phyloP scores from a whole-genome alignment of 2,113 vertebrate species.

The Pluvianellus socialis region DNA sequence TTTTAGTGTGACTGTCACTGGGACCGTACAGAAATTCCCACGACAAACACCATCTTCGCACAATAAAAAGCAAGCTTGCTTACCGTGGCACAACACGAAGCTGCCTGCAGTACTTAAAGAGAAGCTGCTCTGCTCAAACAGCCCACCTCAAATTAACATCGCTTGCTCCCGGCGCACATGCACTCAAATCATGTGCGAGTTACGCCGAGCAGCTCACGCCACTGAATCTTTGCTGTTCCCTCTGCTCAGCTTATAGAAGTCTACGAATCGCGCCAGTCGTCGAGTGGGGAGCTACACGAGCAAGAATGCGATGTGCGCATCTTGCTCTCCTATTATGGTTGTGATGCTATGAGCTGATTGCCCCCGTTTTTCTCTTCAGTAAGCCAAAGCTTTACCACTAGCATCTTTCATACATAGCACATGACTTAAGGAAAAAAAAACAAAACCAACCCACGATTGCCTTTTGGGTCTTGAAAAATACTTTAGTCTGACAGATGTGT shows the following conservation, averaged over 20 bases:
- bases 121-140: neutral
- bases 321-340: neutral
- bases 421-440: neutral
- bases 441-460: neutral
- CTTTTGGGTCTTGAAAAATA: neutral
- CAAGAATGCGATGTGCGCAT: neutral
- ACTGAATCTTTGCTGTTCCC: neutral
- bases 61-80: neutral
- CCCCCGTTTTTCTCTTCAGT: neutral
- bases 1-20: neutral
- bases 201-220: neutral
- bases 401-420: neutral
- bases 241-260: neutral
- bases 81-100: neutral
- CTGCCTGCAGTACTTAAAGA: neutral
- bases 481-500: neutral
- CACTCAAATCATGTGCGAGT: neutral
- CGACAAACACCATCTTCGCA: neutral
- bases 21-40: neutral
- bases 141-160: neutral
- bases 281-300: neutral
- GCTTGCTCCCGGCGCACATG: neutral
- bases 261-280: rapidly evolving
- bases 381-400: neutral
- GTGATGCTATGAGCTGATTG: neutral